Evolutionary conservation across 1,140 invertebrate genomes (phyloP), one percentile per base, ranked within the genome.

Genomic region (Mesaphorura yosii): DNA sequence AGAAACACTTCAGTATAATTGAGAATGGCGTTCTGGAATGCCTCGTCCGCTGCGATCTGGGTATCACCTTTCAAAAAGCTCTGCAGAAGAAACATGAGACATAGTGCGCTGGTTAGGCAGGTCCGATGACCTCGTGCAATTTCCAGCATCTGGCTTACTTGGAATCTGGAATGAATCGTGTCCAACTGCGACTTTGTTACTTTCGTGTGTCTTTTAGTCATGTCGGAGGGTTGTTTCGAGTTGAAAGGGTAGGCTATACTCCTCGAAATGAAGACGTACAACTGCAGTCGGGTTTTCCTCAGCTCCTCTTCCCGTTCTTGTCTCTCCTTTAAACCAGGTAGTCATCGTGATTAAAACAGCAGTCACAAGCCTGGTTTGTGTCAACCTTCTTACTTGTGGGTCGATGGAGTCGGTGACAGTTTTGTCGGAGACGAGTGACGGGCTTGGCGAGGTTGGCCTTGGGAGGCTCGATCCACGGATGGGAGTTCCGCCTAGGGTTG

Each of bases 201-300:
- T 78, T 98, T 98, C 45, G 82, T 82, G 66, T 90, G 86, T 49
- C 90, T 73, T 65, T 84, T 77, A 15, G 86, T 91, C 90, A 98
- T 91, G 69, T 98, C 94, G 19, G 89, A 95, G 0, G 93, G 91
- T 70, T 98, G 94, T 73, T 98, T 98, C 4, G 92, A 91, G 73
- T 98, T 98, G 73, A 99, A 99, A 6, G 94, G 94, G 76, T 98
- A 98, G 2, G 95, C 90, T 66, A 98, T 83, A 72, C 94, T 97
- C 69, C 95, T 77, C 59, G 92, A 92, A 61, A 98, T 88, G 72
- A 98, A 98, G 50, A 99, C 94, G 71, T 99, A 99, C 22, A 98
- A 72, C 69, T 98, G 95, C 38, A 99, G 81, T 47, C 87, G 78
- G 41, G 82, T 78, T 71, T 95, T 94, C 49, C 90, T 78, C 65